Evolutionary conservation across 2,888 invertebrate genomes (phyloP), one percentile per base, ranked within the genome.

Genomic region (Sminthurinus aureus): DNA sequence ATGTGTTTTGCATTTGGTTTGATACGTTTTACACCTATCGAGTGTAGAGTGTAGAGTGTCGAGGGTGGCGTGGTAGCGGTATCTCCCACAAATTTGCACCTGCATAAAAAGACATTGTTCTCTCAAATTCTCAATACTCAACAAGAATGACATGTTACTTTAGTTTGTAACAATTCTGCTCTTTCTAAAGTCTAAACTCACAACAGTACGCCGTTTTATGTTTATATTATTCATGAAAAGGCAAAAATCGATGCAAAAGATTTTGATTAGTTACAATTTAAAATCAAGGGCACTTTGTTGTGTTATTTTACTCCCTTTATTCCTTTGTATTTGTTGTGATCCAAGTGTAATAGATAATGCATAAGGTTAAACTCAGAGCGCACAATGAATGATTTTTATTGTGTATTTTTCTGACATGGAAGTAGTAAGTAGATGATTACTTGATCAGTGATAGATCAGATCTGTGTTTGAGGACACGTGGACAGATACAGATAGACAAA

Each of bases 231-330:
- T 38, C 38, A 38, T 38, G 38, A 38, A 38, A 24, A 71, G 20
- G 20, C 12, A 20, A 26, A 22, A 71, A 71, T 71, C 9, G 22
- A 24, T 26, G 3, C 24, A 71, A 38, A 24, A 71, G 71, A 71
- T 71, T 38, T 71, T 71, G 71, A 71, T 71, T 71, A 71, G 71
- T 71, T 26, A 15, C 71, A 24, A 71, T 71, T 71, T 71, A 24
- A 71, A 71, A 71, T 71, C 71, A 71, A 71, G 71, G 71, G 24
- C 71, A 71, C 8, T 71, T 71, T 26, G 11, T 71, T 26, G 11
- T 26, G 9, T 58, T 71, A 24, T 71, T 69, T 69, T 69, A 2
- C 13, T 18, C 15, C n/a, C 11, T 71, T 71, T 71, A 71, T 71
- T 71, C 24, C 71, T 71, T 71, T 69, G 69, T 69, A 69, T 69